Evolutionary conservation across 2,113 vertebrate genomes (phyloP).

Genomic region (Plestiodon gilberti): DNA sequence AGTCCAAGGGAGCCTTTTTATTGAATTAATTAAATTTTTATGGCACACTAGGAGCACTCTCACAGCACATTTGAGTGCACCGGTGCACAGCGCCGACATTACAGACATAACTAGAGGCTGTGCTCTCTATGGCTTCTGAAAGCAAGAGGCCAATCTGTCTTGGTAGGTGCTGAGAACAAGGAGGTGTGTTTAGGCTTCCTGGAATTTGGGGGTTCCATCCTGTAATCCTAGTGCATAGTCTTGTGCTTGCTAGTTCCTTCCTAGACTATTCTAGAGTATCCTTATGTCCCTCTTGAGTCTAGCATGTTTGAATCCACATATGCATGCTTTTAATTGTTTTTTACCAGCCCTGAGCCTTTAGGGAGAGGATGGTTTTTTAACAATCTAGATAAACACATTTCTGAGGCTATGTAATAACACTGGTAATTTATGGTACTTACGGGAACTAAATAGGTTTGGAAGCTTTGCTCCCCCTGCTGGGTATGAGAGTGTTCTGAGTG

Average conservation of each 20-base stretch:
- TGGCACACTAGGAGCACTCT: background rate
- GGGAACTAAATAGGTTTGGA: background rate
- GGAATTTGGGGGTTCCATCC: background rate
- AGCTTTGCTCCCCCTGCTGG: conserved; percentile 1
- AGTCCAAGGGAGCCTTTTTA: background rate
- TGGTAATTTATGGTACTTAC: background rate
- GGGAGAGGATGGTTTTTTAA: background rate
- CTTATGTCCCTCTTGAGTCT: background rate
- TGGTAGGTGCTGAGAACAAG: background rate
- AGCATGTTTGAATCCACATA: background rate
- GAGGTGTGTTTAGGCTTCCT: background rate
- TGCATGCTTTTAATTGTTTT: too few relatives aligned
- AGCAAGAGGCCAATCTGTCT: background rate
- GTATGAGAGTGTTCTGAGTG: background rate
- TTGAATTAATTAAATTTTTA: background rate
- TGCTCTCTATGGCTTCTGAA: background rate
- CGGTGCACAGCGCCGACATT: background rate
- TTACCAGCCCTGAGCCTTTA: background rate
- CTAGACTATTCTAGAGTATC: too few relatives aligned
- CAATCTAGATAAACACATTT: background rate
- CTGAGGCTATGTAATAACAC: background rate
- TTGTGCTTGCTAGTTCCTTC: background rate
- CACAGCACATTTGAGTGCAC: background rate
- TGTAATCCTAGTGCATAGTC: too few relatives aligned
- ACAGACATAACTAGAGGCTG: background rate